Evolutionary conservation across 2,888 invertebrate species (phyloP).

Genomic region (Nineta flava): DNA sequence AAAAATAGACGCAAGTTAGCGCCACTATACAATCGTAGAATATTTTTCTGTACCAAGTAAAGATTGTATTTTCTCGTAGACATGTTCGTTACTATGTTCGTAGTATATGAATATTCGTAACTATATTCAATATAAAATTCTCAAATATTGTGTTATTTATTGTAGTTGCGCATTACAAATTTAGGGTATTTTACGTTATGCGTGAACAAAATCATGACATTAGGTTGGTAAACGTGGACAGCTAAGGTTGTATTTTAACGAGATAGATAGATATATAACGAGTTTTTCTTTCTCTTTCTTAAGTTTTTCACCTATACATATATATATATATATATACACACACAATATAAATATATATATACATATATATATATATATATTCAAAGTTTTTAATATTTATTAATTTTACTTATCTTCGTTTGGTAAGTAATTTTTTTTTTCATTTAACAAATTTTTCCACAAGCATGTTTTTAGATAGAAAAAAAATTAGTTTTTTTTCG

Average conservation of each 20-base stretch:
- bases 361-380: background rate
- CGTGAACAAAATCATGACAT: conserved; percentile 5
- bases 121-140: background rate
- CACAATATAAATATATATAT: background rate
- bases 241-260: conserved; percentile 3
- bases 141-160: background rate
- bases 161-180: conserved; percentile 3
- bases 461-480: background rate
- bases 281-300: conserved; percentile 2
- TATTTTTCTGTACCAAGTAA: background rate
- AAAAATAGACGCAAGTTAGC: background rate
- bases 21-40: background rate
- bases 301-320: background rate
- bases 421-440: background rate
- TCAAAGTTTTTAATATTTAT: background rate
- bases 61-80: background rate
- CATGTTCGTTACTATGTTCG: background rate
- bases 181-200: conserved; percentile 4
- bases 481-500: too few relatives aligned
- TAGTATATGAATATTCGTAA: background rate
- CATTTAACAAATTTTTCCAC: background rate
- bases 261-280: background rate
- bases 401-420: background rate
- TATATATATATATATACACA: background rate
- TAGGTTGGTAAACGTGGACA: conserved; percentile 5